Percentiles rank a stretch among this genome's conserved stretches.
Evolutionary conservation across 2,797 vertebrate species (phyloP).

Genomic region (Hemibagrus guttatus): DNA sequence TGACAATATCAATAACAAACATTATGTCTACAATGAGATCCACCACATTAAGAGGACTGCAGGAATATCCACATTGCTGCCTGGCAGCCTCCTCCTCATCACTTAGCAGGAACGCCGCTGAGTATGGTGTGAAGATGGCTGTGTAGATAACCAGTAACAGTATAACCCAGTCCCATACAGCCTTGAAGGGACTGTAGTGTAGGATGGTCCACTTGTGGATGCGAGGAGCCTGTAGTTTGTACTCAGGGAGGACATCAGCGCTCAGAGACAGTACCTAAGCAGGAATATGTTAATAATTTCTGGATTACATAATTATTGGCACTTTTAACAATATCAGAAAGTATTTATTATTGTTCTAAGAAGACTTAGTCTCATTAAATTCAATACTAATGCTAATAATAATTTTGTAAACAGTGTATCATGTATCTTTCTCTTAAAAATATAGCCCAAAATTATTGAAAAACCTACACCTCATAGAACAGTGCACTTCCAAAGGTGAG

Average conservation of each 20-base stretch:
- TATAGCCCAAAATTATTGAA: not conserved
- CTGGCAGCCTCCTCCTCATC: constrained; percentile 73
- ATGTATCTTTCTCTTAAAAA: not conserved
- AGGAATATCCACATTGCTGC: constrained; percentile 81
- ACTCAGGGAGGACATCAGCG: constrained; percentile 84
- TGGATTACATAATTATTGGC: not conserved
- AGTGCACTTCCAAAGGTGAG: too few species aligned
- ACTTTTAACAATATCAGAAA: not conserved
- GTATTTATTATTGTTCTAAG: not conserved
- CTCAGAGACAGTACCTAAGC: constrained; percentile 83
- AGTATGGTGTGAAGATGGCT: constrained; percentile 87
- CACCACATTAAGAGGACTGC: constrained; percentile 85
- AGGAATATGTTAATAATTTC: constrained; percentile 9
- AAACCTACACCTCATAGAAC: not conserved
- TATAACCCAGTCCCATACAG: constrained; percentile 92
- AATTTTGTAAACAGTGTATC: not conserved
- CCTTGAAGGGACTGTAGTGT: constrained; percentile 92
- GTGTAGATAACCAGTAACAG: constrained; percentile 90
- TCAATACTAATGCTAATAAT: not conserved
- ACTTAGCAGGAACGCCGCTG: constrained; percentile 81
- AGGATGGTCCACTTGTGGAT: constrained; percentile 93
- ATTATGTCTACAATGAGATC: constrained; percentile 93
- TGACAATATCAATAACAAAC: constrained; percentile 91
- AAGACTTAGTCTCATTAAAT: not conserved
- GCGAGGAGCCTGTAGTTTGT: constrained; percentile 88